Percentiles rank a stretch among this genome's conserved stretches.
Conservation (phyloP, 92 coral and sea anemone genomes). For the Galaxea fascicularis region DNA sequence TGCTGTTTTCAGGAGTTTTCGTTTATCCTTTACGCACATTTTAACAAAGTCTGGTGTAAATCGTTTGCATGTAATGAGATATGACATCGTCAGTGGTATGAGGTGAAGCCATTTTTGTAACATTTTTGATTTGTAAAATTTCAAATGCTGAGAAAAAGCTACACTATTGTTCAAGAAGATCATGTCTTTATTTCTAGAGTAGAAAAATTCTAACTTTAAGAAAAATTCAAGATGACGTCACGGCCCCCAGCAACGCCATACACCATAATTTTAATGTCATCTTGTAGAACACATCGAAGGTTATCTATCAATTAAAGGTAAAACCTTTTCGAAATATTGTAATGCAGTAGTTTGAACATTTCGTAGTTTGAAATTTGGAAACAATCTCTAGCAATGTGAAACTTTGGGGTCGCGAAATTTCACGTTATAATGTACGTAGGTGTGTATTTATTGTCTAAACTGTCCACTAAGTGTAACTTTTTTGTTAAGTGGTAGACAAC, state of each 20-base stretch:
- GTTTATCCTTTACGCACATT: neutral
- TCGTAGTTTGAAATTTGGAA: neutral
- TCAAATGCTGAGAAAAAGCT: neutral
- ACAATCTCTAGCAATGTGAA: neutral
- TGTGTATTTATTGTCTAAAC: too few species aligned
- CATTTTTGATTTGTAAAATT: neutral
- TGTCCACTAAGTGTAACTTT: too few species aligned
- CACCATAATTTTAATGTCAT: neutral
- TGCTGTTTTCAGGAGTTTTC: slow-evolving; percentile 1
- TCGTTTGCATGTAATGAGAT: neutral
- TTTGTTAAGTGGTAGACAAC: too few species aligned
- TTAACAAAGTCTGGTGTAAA: neutral
- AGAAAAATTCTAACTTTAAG: neutral
- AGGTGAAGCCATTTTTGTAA: neutral
- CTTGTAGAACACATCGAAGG: too few species aligned
- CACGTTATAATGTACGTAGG: too few species aligned
- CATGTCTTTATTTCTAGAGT: neutral
- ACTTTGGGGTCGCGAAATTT: neutral
- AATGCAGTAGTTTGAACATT: too few species aligned
- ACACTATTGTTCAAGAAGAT: too few species aligned
- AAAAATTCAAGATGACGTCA: neutral
- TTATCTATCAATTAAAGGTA: too few species aligned
- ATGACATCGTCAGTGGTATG: neutral
- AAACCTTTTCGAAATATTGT: too few species aligned
- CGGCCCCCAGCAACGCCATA: neutral